phyloP scores from a whole-genome alignment of 2,888 invertebrate species.

The Tryphoninae sp. region DNA sequence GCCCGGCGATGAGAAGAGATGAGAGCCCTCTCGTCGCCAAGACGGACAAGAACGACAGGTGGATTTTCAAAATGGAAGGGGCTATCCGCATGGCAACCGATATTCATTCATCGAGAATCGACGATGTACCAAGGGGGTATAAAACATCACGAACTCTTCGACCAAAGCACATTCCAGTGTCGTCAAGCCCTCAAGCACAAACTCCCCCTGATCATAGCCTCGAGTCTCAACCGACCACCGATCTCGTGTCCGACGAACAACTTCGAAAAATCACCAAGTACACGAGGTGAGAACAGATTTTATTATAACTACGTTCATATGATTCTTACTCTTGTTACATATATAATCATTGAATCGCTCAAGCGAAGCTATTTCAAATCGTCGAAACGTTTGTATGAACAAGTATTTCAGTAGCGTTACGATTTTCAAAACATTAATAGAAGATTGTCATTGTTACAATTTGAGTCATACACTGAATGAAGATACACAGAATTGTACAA shows the following conservation, averaged over 20 bases:
- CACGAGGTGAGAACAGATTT: constrained; percentile 11
- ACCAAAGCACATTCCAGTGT: constrained; percentile 67
- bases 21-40: constrained; percentile 62
- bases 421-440: too few species aligned
- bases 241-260: constrained; percentile 30
- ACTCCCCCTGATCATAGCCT: constrained; percentile 9
- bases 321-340: too few species aligned
- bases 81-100: constrained; percentile 69
- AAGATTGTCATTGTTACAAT: too few species aligned
- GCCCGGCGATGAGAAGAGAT: constrained; percentile 55
- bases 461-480: too few species aligned
- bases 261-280: not conserved
- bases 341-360: too few species aligned
- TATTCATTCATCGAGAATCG: constrained; percentile 60
- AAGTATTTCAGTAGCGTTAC: too few species aligned
- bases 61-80: constrained; percentile 56
- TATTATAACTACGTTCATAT: not conserved
- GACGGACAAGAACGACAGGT: constrained; percentile 64
- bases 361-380: too few species aligned
- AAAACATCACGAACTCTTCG: constrained; percentile 69
- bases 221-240: constrained; percentile 53
- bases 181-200: constrained; percentile 58
- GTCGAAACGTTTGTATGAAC: too few species aligned
- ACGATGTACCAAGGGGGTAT: constrained; percentile 62
- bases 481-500: too few species aligned